Conservation (phyloP, 2,113 vertebrate genomes). For the Merops nubicus region DNA sequence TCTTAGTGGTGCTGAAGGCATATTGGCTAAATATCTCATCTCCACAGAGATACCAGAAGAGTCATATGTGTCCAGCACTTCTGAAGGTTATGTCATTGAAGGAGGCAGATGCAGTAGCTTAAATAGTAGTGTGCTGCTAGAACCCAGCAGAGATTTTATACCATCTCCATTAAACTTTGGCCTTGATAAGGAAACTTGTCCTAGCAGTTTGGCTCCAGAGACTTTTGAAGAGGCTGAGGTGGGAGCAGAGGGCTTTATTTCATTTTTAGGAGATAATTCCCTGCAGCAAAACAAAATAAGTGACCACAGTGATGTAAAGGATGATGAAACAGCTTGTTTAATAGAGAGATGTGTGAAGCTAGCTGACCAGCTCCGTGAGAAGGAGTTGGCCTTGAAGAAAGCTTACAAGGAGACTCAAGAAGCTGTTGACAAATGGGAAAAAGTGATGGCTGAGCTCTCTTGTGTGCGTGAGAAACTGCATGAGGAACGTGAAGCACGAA, state of each 20-base stretch:
- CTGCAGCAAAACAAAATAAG: slow-evolving; percentile 21
- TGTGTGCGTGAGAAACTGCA: slow-evolving; percentile 40
- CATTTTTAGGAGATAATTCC: background rate
- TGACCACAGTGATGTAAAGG: background rate
- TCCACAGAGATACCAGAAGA: slow-evolving; percentile 41
- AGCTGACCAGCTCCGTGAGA: slow-evolving; percentile 72
- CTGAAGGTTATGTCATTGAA: slow-evolving; percentile 67
- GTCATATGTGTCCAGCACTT: slow-evolving; percentile 45
- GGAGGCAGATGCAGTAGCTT: slow-evolving; percentile 61
- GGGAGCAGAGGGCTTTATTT: slow-evolving; percentile 23
- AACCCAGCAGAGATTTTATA: slow-evolving; percentile 33
- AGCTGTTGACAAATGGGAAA: slow-evolving; percentile 70
- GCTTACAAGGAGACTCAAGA: slow-evolving; percentile 72
- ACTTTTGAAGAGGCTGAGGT: background rate
- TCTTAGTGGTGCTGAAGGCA: background rate
- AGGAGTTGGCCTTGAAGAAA: slow-evolving; percentile 69
- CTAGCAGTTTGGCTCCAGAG: background rate
- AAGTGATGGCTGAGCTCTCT: slow-evolving; percentile 69
- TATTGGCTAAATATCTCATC: slow-evolving; percentile 82
- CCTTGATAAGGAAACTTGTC: background rate
- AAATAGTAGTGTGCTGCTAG: slow-evolving; percentile 69
- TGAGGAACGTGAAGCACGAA: background rate
- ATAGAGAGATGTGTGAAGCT: slow-evolving; percentile 74
- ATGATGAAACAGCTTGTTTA: slow-evolving; percentile 64
- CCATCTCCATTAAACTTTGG: background rate